Evolutionary conservation across 2,888 invertebrate species (phyloP).

Genomic region (Loripinus fragilis): DNA sequence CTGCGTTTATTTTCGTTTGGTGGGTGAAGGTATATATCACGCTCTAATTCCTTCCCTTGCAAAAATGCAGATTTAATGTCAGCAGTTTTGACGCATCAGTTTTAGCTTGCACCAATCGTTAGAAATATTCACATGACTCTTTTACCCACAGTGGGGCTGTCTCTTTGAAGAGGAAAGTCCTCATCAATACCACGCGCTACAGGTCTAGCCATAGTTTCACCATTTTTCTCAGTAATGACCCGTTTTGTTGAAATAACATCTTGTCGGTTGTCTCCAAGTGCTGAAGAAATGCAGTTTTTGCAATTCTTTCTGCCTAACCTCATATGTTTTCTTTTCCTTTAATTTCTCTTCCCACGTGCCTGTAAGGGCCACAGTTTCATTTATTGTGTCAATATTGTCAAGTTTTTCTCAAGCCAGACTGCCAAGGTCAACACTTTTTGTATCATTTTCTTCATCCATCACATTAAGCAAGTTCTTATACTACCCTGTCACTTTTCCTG

Average conservation of each 20-base stretch:
- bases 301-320: background rate
- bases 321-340: background rate
- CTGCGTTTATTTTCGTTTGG: constrained; percentile 35
- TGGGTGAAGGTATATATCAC: constrained; percentile 47
- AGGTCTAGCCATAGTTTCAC: constrained; percentile 46
- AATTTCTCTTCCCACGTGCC: constrained; percentile 8
- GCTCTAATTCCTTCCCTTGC: constrained; percentile 50
- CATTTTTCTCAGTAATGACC: constrained; percentile 48
- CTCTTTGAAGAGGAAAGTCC: constrained; percentile 13
- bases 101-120: constrained; percentile 38
- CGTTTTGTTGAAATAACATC: constrained; percentile 38
- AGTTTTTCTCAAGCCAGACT: background rate
- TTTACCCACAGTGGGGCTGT: constrained; percentile 46
- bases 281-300: background rate
- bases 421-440: background rate
- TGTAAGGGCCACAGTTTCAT: constrained; percentile 11
- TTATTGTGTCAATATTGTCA: background rate
- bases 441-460: constrained; percentile 18
- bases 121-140: constrained; percentile 47
- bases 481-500: constrained; percentile 38
- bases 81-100: constrained; percentile 53
- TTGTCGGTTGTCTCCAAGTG: constrained; percentile 30
- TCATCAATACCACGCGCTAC: constrained; percentile 59
- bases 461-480: constrained; percentile 36
- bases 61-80: constrained; percentile 61